These are phyloP conservation scores for Ostrea denselamellosa DNA, from an alignment of 1,140 invertebrate species.

Conservation along the genomic window DNA sequence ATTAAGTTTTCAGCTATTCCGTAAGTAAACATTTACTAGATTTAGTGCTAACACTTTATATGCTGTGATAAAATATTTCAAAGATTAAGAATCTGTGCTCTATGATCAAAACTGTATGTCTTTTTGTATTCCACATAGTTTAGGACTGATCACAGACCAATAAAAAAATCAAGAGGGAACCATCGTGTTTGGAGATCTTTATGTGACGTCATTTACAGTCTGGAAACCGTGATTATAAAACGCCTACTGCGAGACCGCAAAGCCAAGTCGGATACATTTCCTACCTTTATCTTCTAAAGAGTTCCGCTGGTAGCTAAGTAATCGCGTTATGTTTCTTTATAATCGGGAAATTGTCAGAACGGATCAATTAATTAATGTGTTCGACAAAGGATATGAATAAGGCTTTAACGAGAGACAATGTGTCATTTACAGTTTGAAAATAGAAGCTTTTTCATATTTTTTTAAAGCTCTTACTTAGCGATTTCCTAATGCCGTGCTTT, in stretches of 20 bases:
- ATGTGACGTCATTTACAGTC: neutral
- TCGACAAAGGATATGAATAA: neutral
- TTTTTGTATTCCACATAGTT: too few species aligned
- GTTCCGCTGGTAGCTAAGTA: conserved; percentile 7
- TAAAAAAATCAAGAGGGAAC: too few species aligned
- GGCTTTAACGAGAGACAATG: neutral
- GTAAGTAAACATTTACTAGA: too few species aligned
- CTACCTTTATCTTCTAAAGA: conserved; percentile 26
- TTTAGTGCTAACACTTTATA: too few species aligned
- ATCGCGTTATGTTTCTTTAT: conserved; percentile 7
- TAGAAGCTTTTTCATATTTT: neutral
- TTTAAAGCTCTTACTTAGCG: neutral
- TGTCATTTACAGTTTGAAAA: neutral
- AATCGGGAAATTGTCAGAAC: conserved; percentile 4
- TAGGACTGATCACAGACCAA: too few species aligned
- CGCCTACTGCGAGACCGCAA: neutral
- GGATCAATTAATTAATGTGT: conserved; percentile 17
- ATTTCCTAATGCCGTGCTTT: neutral
- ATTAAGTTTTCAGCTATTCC: too few species aligned
- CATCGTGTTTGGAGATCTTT: neutral
- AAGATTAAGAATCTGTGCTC: too few species aligned
- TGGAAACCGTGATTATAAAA: neutral
- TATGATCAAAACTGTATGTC: too few species aligned
- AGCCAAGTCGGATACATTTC: conserved; percentile 13
- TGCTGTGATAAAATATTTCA: too few species aligned